phyloP scores from a whole-genome alignment of 2,888 invertebrate genomes.

The Troilus luridus region DNA sequence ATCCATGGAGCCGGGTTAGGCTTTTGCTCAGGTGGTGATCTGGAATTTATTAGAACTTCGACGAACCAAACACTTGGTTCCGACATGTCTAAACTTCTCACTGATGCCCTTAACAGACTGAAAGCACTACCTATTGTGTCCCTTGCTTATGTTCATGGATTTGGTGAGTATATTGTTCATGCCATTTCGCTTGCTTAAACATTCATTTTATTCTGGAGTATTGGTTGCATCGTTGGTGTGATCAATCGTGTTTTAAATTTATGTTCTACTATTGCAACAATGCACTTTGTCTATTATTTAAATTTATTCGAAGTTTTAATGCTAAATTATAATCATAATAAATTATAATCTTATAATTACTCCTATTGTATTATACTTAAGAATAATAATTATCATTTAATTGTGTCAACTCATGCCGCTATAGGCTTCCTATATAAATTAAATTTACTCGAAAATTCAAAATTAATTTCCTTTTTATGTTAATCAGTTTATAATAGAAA shows the following conservation, averaged over 20 bases:
- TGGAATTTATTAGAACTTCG: slow-evolving; percentile 69
- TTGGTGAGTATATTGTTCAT: slow-evolving; percentile 64
- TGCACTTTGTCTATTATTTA: not conserved
- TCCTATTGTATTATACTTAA: no score
- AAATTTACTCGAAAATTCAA: no score
- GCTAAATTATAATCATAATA: not conserved
- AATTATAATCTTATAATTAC: no score
- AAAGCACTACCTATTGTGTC: slow-evolving; percentile 71
- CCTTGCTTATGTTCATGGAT: slow-evolving; percentile 71
- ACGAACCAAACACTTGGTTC: slow-evolving; percentile 68
- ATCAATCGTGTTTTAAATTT: not conserved
- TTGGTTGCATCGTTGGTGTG: not conserved
- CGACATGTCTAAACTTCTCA: slow-evolving; percentile 71
- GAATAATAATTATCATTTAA: no score
- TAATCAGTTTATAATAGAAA: no score
- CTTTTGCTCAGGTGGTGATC: slow-evolving; percentile 74
- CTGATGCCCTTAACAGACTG: slow-evolving; percentile 69
- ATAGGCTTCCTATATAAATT: not conserved
- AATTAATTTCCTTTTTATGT: no score
- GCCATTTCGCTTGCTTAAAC: not conserved
- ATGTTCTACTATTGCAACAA: not conserved
- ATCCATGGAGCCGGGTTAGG: slow-evolving; percentile 69
- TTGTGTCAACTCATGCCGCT: no score
- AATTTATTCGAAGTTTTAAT: not conserved
- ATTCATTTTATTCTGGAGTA: not conserved